Evolutionary conservation across 2,888 invertebrate species (phyloP).

Genomic region (Patella ulyssiponensis): DNA sequence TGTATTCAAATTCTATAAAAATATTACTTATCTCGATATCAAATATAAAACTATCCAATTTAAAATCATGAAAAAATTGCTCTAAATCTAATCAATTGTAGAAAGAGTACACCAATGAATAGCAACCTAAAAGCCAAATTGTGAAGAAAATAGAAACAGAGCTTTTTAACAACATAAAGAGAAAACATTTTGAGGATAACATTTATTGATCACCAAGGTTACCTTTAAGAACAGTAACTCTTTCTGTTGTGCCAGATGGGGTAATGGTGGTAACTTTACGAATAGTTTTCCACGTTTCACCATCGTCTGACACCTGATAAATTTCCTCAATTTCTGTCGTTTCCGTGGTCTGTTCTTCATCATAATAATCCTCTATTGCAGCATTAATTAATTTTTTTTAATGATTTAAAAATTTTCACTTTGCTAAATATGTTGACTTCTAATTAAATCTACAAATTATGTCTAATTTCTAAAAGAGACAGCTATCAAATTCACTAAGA

Average conservation of each 20-base stretch:
- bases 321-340: constrained; percentile 61
- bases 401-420: too few relatives aligned
- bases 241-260: constrained; percentile 56
- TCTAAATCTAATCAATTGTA: too few relatives aligned
- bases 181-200: not conserved
- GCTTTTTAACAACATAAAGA: not conserved
- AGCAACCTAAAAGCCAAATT: too few relatives aligned
- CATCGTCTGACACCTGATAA: constrained; percentile 60
- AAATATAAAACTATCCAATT: too few relatives aligned
- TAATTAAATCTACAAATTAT: too few relatives aligned
- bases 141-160: constrained; percentile 7
- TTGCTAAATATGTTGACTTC: too few relatives aligned
- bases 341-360: constrained; percentile 46
- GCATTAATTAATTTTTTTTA: not conserved
- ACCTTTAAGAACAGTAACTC: constrained; percentile 60
- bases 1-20: too few relatives aligned
- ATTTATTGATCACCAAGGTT: constrained; percentile 24
- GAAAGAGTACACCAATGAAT: too few relatives aligned
- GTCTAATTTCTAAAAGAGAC: too few relatives aligned
- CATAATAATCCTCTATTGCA: constrained; percentile 30
- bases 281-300: constrained; percentile 60
- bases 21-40: too few relatives aligned
- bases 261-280: constrained; percentile 62
- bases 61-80: too few relatives aligned
- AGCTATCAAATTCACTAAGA: too few relatives aligned